These are phyloP conservation scores for Tragopan temminckii DNA, from an alignment of 2,797 vertebrate genomes.

Conservation along the genomic window DNA sequence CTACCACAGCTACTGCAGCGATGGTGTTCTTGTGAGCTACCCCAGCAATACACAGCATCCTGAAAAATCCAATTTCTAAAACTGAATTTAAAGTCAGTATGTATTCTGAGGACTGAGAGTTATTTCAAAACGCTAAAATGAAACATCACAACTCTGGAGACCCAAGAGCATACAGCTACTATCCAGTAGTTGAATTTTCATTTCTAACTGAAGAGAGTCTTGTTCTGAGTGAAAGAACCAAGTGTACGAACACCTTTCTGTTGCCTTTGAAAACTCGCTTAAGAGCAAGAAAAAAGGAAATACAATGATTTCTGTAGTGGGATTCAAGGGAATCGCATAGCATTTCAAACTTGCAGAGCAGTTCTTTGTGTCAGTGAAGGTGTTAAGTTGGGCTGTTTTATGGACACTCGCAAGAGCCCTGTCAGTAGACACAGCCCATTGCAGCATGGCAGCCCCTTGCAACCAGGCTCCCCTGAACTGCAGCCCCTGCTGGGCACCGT, in stretches of 20 bases:
- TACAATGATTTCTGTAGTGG: neutral
- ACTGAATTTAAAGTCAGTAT: neutral
- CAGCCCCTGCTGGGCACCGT: accelerated
- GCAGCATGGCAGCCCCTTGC: accelerated
- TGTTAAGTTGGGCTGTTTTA: neutral
- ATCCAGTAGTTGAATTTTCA: neutral
- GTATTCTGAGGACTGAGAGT: neutral
- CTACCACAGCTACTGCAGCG: neutral
- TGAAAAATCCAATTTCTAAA: neutral
- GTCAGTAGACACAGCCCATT: neutral
- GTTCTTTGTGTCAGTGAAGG: neutral
- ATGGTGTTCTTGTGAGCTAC: neutral
- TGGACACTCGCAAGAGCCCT: neutral
- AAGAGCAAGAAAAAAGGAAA: neutral
- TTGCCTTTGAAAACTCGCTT: neutral
- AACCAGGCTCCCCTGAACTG: neutral
- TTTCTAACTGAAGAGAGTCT: neutral
- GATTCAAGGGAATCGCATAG: neutral
- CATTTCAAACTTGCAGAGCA: neutral
- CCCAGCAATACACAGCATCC: neutral
- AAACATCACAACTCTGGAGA: neutral
- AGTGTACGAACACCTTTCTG: neutral
- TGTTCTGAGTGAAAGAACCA: neutral
- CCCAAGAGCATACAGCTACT: neutral
- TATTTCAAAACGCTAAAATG: neutral